These are phyloP conservation scores for Axis porcinus DNA, from an alignment of 2,113 vertebrate genomes.

Conservation along the genomic window DNA sequence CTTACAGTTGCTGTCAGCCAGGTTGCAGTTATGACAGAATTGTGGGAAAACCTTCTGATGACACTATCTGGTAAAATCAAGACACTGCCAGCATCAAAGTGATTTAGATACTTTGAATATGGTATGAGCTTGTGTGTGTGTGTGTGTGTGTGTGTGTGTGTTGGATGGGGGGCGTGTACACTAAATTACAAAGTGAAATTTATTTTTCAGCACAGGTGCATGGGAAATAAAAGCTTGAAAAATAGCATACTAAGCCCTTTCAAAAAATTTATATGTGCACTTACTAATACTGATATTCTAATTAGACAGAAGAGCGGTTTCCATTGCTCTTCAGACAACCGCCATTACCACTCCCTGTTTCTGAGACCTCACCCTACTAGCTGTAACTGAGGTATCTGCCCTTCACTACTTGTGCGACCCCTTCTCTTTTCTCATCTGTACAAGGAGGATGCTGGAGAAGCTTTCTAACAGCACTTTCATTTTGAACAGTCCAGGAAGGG, in stretches of 20 bases:
- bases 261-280: not conserved
- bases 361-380: not conserved
- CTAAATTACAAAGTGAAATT: not conserved
- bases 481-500: not conserved
- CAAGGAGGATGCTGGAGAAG: not conserved
- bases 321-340: not conserved
- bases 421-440: not conserved
- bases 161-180: rapidly evolving
- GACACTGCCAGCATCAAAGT: not conserved
- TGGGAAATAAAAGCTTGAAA: not conserved
- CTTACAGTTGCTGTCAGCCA: slow-evolving; percentile 7
- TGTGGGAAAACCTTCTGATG: not conserved
- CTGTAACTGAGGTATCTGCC: not conserved
- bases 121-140: not conserved
- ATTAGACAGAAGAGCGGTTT: not conserved
- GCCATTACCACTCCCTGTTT: not conserved
- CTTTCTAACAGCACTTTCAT: not conserved
- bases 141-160: not conserved
- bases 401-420: not conserved
- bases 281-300: not conserved
- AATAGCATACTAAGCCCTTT: not conserved
- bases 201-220: not conserved
- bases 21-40: not conserved
- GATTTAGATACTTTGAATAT: not conserved
- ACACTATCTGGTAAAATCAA: slow-evolving; percentile 5